Evolutionary conservation across 2,888 invertebrate species (phyloP), one percentile per base, ranked within the genome.

Genomic region (Amphipoea lucens): DNA sequence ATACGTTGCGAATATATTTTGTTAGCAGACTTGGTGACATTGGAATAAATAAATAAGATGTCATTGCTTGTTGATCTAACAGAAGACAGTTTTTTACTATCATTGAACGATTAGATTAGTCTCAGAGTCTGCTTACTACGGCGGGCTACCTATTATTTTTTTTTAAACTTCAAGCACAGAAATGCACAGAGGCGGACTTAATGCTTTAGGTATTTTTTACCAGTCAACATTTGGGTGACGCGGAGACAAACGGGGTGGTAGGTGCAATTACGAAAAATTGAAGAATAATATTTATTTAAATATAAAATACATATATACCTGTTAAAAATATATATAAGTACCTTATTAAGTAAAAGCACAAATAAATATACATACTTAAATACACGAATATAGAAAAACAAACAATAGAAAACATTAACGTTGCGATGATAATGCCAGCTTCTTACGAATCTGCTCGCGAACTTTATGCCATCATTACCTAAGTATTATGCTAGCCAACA

Each of bases 1-100:
- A 93, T 84, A 67, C n/a, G 84, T 6, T 29, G 36, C 83, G 12
- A 57, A 23, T n/a, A n/a, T n/a, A 45, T 67, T 51, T 70, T 23
- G 9, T 6, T 7, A 5, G 9, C 17, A 4, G 7, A 17, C 6
- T 65, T 65, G 65, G 14, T n/a, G 20, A 9, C 2, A 62, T 75
- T 36, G 2, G 6, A 60, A 23, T 14, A 12, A 45, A 45, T 1
- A 20, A 29, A 9, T 29, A 42, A 29, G 17, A 40, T 20, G 2
- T n/a, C 1, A 20, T 20, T 11, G 9, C 40, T 65, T 23, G 20
- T 40, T 65, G 20, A 40, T 20, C 11, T 40, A 40, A 11, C 4
- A 65, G 4, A 4, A 20, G 0, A 36, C 36, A 40, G 1, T 20
- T 11, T 20, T 65, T 3, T 36, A 36, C 20, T 65, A 40, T 65